A percentile compares a stretch with the other conserved stretches of the same genome.
phyloP scores from a whole-genome alignment of 2,797 vertebrate species.

The Myotis planiceps region DNA sequence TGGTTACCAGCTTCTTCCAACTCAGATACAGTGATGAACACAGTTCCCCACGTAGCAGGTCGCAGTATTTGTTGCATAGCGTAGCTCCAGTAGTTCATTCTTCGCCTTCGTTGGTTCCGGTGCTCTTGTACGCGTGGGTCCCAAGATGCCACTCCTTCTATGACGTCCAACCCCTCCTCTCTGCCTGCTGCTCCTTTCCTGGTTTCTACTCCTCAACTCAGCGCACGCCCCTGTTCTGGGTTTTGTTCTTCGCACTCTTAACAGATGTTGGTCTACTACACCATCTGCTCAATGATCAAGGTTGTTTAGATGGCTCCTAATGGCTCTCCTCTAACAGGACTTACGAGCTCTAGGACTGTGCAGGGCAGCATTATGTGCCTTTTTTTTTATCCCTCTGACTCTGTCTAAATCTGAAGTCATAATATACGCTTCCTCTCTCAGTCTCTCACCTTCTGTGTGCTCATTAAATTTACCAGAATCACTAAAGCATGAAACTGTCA shows the following conservation, averaged over 20 bases:
- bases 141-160: not conserved
- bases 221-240: not conserved
- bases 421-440: not conserved
- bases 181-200: not conserved
- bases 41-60: not conserved
- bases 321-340: not conserved
- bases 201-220: not conserved
- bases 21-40: not conserved
- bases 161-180: not conserved
- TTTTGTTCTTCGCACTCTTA: not conserved
- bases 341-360: not conserved
- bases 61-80: not conserved
- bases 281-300: not conserved
- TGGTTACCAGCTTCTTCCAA: not conserved
- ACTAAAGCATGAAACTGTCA: not conserved
- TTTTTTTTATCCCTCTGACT: too few species aligned
- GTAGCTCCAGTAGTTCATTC: fast-evolving
- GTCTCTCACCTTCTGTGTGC: not conserved
- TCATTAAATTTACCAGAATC: not conserved
- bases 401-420: not conserved
- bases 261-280: not conserved
- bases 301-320: not conserved
- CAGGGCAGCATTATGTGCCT: not conserved
- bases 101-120: not conserved
- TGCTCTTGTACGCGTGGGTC: not conserved